phyloP scores from a whole-genome alignment of 2,797 vertebrate species.

The Danio kyathit region DNA sequence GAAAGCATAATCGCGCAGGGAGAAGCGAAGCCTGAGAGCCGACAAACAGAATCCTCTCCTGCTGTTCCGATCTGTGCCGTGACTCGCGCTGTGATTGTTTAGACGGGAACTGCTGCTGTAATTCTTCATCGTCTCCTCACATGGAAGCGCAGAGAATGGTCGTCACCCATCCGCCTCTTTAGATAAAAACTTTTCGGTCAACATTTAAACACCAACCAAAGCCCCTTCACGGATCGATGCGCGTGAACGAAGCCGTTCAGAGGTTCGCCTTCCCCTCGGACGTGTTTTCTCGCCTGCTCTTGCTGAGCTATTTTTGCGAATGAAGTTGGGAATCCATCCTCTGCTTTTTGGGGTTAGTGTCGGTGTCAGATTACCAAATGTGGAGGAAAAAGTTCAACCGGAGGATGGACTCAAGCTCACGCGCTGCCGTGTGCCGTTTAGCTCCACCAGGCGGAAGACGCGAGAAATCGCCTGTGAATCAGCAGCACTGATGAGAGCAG shows the following conservation, averaged over 20 bases:
- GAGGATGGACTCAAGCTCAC: slow-evolving; percentile 32
- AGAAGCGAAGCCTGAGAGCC: slow-evolving; percentile 81
- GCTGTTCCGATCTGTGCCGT: slow-evolving; percentile 77
- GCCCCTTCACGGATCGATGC: slow-evolving; percentile 55
- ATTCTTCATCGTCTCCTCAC: slow-evolving; percentile 92
- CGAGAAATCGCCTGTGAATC: not conserved
- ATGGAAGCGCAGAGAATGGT: slow-evolving; percentile 78
- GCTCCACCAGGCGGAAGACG: slow-evolving; percentile 50
- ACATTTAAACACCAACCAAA: slow-evolving; percentile 64
- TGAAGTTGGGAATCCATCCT: slow-evolving; percentile 77
- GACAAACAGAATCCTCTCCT: slow-evolving; percentile 79
- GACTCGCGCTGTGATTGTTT: slow-evolving; percentile 79
- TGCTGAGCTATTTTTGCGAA: slow-evolving; percentile 66
- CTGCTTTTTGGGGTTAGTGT: slow-evolving; percentile 54
- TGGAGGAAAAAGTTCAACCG: slow-evolving; percentile 77
- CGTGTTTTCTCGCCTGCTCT: slow-evolving; percentile 57
- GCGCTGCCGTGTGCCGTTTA: not conserved
- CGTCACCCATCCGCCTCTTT: slow-evolving; percentile 87
- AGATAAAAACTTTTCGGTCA: slow-evolving; percentile 74
- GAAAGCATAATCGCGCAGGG: slow-evolving; percentile 90
- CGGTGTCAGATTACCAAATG: slow-evolving; percentile 83
- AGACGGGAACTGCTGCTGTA: slow-evolving; percentile 79
- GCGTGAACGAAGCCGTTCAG: slow-evolving; percentile 45
- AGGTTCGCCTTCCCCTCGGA: slow-evolving; percentile 54
- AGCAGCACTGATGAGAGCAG: too few relatives aligned